A percentile compares a stretch with the other conserved stretches of the same genome.
These are phyloP conservation scores for Argopecten irradians DNA, from an alignment of 1,140 invertebrate genomes.

Conservation along the genomic window DNA sequence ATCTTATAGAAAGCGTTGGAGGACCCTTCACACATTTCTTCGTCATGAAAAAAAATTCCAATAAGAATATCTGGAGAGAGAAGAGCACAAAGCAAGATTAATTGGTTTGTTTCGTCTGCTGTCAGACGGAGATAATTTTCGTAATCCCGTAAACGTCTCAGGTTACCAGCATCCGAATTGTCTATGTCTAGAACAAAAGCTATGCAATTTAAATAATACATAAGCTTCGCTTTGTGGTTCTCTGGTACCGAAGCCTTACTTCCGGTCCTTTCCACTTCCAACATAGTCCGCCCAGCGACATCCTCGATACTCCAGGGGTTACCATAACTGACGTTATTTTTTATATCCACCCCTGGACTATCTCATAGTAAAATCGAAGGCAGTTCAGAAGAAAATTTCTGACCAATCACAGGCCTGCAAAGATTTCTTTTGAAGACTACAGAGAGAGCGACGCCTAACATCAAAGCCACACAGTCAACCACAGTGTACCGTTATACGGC, in stretches of 20 bases:
- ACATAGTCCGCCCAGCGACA: background rate
- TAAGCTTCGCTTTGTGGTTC: conserved; percentile 47
- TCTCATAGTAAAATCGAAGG: too few relatives aligned
- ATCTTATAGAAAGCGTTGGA: conserved; percentile 56
- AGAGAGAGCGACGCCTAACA: too few relatives aligned
- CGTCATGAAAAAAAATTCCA: conserved; percentile 55
- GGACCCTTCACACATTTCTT: conserved; percentile 50
- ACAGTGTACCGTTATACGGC: too few relatives aligned
- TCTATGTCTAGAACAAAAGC: conserved; percentile 41
- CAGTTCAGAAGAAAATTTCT: too few relatives aligned
- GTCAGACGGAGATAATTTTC: conserved; percentile 38
- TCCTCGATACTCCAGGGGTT: too few relatives aligned
- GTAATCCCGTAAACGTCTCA: conserved; percentile 46
- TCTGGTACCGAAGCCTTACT: conserved; percentile 39
- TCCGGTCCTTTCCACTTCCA: conserved; percentile 37
- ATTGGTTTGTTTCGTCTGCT: conserved; percentile 30
- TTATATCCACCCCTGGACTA: too few relatives aligned
- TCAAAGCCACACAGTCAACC: too few relatives aligned
- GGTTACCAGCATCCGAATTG: conserved; percentile 27
- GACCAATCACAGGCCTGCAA: too few relatives aligned
- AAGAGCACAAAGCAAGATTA: conserved; percentile 42
- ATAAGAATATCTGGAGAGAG: conserved; percentile 46
- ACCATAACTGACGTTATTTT: too few relatives aligned
- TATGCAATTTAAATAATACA: conserved; percentile 57
- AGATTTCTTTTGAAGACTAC: too few relatives aligned